Base-by-base conservation (phyloP, 2,113 vertebrate species). In the Speoplatyrhinus poulsoni region DNA sequence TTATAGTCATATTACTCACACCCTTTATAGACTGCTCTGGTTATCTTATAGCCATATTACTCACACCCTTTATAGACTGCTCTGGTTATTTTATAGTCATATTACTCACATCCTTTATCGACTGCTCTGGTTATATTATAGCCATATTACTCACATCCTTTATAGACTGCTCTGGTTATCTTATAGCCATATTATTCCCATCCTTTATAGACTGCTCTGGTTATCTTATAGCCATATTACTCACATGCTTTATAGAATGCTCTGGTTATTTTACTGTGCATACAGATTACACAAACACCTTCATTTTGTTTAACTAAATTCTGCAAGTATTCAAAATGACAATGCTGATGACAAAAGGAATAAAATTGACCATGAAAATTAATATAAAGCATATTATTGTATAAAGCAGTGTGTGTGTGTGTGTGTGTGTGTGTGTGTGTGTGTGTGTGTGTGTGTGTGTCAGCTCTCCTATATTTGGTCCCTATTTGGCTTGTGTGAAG, bases 391-490 rank as follows among this genome's bases (percentile, higher is more conserved):
- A 41, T 41, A 41, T 3, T 62, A 41, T 3, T 62, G 15, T 47
- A 46, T 47, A 15, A 9, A 10, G 36, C 33, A 7, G 12, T 62
- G 26, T 67, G 41, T 52, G 9, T 12, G 54, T 56, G 62, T 60
- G 61, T 55, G 19, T 72, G 46, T 60, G 55, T 26, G 56, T 4
- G 9, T 58, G 56, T 57, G 56, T 32, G 56, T 33, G 26, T 33
- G 9, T 11, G 56, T 33, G 9, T 33, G 56, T 12, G 55, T 19
- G 16, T 19, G n/a, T 19, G n/a, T 60, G 13, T 60, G 46, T n/a
- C 48, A 49, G 50, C 54, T 41, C 59, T 69, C 67, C 67, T 81
- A 67, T 84, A 80, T 82, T 70, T 85, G 79, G 76, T 47, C 41
- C 71, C 32, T 65, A 57, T 69, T 67, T 69, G 73, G 65, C 52